Conservation (phyloP, 37 sponge, comb jelly and placozoan genomes). For the Hexactinellida sp. region DNA sequence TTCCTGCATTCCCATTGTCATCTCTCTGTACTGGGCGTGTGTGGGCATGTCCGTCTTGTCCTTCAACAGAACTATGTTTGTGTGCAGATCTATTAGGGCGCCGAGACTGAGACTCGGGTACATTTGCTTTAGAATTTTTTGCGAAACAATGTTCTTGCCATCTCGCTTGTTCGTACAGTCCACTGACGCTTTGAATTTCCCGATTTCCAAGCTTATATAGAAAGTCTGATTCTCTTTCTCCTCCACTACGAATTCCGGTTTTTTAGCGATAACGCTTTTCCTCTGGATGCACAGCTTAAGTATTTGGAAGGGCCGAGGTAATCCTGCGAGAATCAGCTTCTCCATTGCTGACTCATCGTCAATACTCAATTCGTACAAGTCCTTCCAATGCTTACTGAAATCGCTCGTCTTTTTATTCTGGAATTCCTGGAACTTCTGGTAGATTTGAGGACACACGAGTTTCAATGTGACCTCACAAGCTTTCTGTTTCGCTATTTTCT, state of each 20-base stretch:
- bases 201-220: neutral
- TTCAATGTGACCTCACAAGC: conserved; percentile 21
- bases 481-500: conserved; percentile 32
- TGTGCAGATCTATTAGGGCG: neutral
- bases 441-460: neutral
- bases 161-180: neutral
- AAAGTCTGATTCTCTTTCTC: neutral
- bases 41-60: neutral
- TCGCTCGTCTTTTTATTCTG: neutral
- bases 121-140: conserved; percentile 10
- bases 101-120: neutral
- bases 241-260: neutral
- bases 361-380: conserved; percentile 23
- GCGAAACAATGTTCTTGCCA: neutral
- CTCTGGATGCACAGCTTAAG: conserved; percentile 27
- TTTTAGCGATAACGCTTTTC: neutral
- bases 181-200: conserved; percentile 4
- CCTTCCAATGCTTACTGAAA: conserved; percentile 1
- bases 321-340: conserved; percentile 26
- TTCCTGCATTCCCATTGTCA: neutral
- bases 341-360: conserved; percentile 24
- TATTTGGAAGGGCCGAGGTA: conserved; percentile 36
- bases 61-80: neutral
- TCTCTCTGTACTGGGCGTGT: neutral
- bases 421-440: conserved; percentile 1